These are phyloP conservation scores for Lamprologus ornatipinnis DNA, from an alignment of 2,113 vertebrate genomes.

Conservation along the genomic window DNA sequence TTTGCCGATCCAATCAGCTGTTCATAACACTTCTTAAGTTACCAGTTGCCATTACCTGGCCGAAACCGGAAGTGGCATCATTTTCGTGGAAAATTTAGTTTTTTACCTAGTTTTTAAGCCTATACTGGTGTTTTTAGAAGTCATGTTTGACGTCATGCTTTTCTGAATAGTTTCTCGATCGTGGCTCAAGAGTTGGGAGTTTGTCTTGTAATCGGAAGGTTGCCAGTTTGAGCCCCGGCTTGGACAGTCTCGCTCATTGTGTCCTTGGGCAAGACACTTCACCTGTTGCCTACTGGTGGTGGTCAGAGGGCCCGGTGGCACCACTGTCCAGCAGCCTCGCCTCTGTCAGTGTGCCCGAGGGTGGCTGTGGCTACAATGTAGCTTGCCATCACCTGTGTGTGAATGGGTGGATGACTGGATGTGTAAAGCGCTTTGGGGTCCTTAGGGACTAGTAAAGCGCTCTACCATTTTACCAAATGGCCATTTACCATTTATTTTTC, in stretches of 20 bases:
- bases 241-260: background rate
- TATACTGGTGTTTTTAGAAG: background rate
- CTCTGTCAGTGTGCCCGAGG: background rate
- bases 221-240: accelerated
- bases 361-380: background rate
- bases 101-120: background rate
- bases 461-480: background rate
- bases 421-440: background rate
- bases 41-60: background rate
- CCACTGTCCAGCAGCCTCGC: background rate
- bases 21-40: background rate
- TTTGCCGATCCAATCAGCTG: background rate
- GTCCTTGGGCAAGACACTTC: background rate
- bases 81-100: background rate
- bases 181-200: background rate
- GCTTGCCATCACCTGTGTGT: background rate
- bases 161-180: background rate
- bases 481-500: background rate
- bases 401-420: background rate
- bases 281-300: background rate
- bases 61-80: background rate
- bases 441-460: background rate
- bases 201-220: background rate
- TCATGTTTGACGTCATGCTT: background rate
- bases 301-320: background rate